Conservation (phyloP, 2,888 invertebrate genomes). For the Dione juno region DNA sequence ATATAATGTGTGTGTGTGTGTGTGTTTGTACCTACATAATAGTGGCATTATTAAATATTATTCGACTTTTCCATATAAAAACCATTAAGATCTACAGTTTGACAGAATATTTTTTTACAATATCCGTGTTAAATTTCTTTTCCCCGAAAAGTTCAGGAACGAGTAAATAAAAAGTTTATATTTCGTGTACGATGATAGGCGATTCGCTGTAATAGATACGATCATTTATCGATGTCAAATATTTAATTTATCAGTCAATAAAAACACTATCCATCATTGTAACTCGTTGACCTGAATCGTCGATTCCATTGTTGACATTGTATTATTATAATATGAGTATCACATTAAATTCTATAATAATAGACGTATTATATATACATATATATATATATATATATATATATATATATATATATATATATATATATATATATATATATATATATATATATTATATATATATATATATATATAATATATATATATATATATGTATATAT, state of each 20-base stretch:
- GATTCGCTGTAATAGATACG: slow-evolving; percentile 50
- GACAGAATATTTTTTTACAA: not conserved
- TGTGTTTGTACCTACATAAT: too few relatives aligned
- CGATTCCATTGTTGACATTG: slow-evolving; percentile 33
- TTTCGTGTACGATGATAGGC: slow-evolving; percentile 28
- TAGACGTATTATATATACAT: too few relatives aligned
- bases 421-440: too few relatives aligned
- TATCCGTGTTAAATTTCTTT: slow-evolving; percentile 3
- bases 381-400: too few relatives aligned
- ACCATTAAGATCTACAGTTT: not conserved
- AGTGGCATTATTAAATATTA: too few relatives aligned
- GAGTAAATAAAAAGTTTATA: slow-evolving; percentile 9
- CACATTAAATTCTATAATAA: not conserved
- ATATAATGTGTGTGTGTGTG: too few relatives aligned
- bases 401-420: too few relatives aligned
- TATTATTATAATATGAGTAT: slow-evolving; percentile 12
- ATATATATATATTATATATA: too few relatives aligned
- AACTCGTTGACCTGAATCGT: slow-evolving; percentile 47
- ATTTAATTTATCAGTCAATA: slow-evolving; percentile 55
- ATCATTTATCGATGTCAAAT: slow-evolving; percentile 50
- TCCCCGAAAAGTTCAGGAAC: not conserved
- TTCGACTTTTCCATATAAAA: too few relatives aligned
- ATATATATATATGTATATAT: too few relatives aligned
- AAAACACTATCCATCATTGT: slow-evolving; percentile 49
- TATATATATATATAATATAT: too few relatives aligned